phyloP scores from a whole-genome alignment of 2,888 invertebrate species.

The Sarcophaga rosellei region DNA sequence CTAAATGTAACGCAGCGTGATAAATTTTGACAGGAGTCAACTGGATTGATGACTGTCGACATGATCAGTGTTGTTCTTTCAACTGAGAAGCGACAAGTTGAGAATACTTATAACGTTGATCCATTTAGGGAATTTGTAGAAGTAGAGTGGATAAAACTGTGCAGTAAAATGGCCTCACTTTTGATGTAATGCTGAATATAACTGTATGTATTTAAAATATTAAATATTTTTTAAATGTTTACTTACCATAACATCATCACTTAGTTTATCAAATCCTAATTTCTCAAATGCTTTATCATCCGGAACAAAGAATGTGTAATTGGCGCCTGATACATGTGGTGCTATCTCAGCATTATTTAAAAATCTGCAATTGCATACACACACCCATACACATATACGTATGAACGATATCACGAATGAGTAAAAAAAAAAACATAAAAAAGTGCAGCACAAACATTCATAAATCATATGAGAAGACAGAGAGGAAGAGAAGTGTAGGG shows the following conservation, averaged over 20 bases:
- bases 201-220: background rate
- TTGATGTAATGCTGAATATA: background rate
- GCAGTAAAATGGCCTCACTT: too few species aligned
- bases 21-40: too few species aligned
- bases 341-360: conserved; percentile 85
- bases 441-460: conserved; percentile 6
- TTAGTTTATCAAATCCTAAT: conserved; percentile 83
- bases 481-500: background rate
- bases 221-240: background rate
- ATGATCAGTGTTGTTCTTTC: too few species aligned
- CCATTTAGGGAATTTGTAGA: too few species aligned
- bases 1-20: too few species aligned
- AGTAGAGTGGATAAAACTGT: too few species aligned
- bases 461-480: background rate
- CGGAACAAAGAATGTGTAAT: conserved; percentile 87
- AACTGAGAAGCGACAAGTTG: too few species aligned
- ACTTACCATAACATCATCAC: conserved; percentile 82
- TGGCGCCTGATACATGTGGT: conserved; percentile 84
- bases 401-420: too few species aligned
- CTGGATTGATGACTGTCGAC: too few species aligned
- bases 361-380: conserved; percentile 79
- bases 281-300: conserved; percentile 85
- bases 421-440: conserved; percentile 33
- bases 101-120: too few species aligned
- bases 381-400: background rate